phyloP scores from a whole-genome alignment of 2,113 vertebrate genomes.

The Ctenodactylus gundi region DNA sequence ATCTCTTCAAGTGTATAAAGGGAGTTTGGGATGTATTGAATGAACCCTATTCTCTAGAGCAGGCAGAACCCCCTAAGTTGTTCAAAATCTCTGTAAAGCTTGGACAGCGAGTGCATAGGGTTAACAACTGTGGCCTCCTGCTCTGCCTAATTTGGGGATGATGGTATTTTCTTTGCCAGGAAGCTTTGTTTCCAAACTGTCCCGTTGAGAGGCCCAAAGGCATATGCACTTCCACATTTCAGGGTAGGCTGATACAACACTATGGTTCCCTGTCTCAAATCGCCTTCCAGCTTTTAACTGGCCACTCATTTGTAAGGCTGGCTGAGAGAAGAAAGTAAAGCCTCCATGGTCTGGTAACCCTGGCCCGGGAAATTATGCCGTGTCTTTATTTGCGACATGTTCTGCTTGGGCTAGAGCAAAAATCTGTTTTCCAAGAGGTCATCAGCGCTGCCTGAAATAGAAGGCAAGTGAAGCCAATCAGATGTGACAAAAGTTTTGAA shows the following conservation, averaged over 20 bases:
- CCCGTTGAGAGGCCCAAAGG: not conserved
- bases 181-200: constrained; percentile 43
- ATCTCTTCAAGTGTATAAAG: not conserved
- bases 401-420: not conserved
- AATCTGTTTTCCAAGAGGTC: constrained; percentile 2
- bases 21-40: not conserved
- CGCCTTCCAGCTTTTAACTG: not conserved
- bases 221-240: not conserved
- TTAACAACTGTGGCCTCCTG: not conserved
- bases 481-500: constrained; percentile 20
- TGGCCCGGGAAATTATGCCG: not conserved
- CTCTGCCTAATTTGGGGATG: constrained; percentile 1
- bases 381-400: not conserved
- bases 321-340: constrained; percentile 54
- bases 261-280: not conserved
- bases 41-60: not conserved
- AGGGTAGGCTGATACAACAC: not conserved
- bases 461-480: not conserved
- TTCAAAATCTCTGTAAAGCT: not conserved
- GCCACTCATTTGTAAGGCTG: constrained; percentile 8
- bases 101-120: not conserved
- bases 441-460: not conserved
- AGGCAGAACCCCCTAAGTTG: not conserved
- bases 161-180: not conserved
- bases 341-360: not conserved